Conservation (phyloP, 1,140 invertebrate species). For the Brachionus manjavacas region DNA sequence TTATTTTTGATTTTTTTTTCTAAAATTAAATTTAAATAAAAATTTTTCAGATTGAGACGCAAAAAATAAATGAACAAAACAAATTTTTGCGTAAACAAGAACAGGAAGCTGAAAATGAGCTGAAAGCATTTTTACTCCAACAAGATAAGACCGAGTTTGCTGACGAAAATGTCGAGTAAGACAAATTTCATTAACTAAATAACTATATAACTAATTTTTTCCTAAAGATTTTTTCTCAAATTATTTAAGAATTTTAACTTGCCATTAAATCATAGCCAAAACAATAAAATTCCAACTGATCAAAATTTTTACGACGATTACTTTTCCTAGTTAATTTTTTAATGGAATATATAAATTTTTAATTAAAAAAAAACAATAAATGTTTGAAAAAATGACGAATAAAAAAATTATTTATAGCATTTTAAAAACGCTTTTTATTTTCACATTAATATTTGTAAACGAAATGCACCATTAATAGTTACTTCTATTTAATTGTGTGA, state of each 20-base stretch:
- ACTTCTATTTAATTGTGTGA: no score
- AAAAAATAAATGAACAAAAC: conserved; percentile 33
- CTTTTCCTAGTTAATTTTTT: conserved; percentile 1
- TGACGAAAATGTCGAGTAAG: conserved; percentile 20
- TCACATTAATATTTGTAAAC: no score
- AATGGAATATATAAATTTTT: not conserved
- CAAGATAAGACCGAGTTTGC: conserved; percentile 40
- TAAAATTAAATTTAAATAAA: not conserved
- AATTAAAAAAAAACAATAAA: not conserved
- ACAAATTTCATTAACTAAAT: not conserved
- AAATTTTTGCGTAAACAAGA: not conserved
- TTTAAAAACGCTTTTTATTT: no score
- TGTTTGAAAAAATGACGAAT: no score
- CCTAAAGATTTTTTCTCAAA: not conserved
- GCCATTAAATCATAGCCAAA: not conserved
- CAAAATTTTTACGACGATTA: conserved; percentile 31
- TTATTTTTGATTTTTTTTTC: not conserved
- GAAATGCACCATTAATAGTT: no score
- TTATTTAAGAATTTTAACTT: not conserved
- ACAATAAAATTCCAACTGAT: not conserved
- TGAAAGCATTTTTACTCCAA: conserved; percentile 3
- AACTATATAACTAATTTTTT: not conserved
- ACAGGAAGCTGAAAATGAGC: not conserved
- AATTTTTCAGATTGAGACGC: conserved; percentile 9
- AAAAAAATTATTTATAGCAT: no score